Evolutionary conservation across 2,113 vertebrate genomes (phyloP).

Genomic region (Tichodroma muraria): DNA sequence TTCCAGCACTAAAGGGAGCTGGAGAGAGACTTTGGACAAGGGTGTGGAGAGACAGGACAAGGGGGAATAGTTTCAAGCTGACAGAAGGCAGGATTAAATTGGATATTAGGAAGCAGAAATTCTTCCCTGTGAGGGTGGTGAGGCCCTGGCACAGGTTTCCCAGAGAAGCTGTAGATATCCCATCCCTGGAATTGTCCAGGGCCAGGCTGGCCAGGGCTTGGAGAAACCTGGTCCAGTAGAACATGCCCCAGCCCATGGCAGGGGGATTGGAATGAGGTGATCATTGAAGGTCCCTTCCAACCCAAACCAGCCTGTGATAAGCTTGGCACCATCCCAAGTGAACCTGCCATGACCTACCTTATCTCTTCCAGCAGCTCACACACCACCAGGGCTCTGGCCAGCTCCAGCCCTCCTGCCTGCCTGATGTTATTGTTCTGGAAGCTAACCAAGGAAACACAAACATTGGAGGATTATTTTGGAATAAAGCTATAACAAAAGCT

Average conservation of each 20-base stretch:
- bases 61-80: not conserved
- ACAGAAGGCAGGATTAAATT: not conserved
- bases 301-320: not conserved
- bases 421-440: slow-evolving; percentile 56
- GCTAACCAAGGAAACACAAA: slow-evolving; percentile 30
- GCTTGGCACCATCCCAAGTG: not conserved
- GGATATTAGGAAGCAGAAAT: not conserved
- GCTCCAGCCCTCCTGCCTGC: slow-evolving; percentile 16
- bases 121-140: not conserved
- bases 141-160: not conserved
- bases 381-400: slow-evolving; percentile 51
- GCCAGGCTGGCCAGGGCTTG: not conserved
- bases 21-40: not conserved
- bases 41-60: not conserved
- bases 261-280: not conserved
- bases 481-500: not conserved
- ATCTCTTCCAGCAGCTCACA: slow-evolving; percentile 64
- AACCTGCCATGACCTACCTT: slow-evolving; percentile 50
- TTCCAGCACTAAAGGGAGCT: not conserved
- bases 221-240: not conserved
- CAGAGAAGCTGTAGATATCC: not conserved
- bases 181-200: not conserved
- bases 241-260: not conserved
- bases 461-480: not conserved
- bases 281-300: not conserved